A percentile compares a stretch with the other conserved stretches of the same genome.
These are phyloP conservation scores for Toxonevra muliebris DNA, from an alignment of 2,888 invertebrate genomes.

Conservation along the genomic window DNA sequence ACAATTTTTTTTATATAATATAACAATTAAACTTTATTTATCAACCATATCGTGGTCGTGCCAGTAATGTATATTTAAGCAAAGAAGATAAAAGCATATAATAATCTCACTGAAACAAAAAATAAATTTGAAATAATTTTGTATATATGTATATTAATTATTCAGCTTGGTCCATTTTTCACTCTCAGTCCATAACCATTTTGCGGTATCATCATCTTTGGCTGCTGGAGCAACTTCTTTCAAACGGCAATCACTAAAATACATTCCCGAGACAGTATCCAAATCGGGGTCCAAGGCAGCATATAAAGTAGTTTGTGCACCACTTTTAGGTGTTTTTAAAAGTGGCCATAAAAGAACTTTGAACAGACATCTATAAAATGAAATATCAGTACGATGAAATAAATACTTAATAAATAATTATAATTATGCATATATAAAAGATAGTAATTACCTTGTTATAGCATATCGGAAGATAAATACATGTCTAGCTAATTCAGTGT, in stretches of 20 bases:
- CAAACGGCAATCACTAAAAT: slow-evolving; percentile 71
- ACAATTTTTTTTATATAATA: too few species aligned
- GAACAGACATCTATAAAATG: slow-evolving; percentile 35
- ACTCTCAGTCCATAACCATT: slow-evolving; percentile 71
- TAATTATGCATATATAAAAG: neutral
- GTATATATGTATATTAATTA: neutral
- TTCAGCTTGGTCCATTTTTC: slow-evolving; percentile 57
- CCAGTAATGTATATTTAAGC: too few species aligned
- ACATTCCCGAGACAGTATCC: slow-evolving; percentile 54
- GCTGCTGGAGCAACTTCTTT: slow-evolving; percentile 68
- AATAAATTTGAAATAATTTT: neutral
- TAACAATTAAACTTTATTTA: too few species aligned
- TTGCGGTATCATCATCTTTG: slow-evolving; percentile 67
- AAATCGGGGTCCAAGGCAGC: slow-evolving; percentile 62
- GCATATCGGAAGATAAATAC: slow-evolving; percentile 71
- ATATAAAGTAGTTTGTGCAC: slow-evolving; percentile 62
- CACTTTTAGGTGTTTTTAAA: slow-evolving; percentile 56
- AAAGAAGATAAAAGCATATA: too few species aligned
- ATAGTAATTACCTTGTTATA: slow-evolving; percentile 32
- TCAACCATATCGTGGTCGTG: too few species aligned
- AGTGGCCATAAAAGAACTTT: slow-evolving; percentile 56
- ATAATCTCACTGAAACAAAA: too few species aligned
- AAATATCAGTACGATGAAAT: slow-evolving; percentile 17
- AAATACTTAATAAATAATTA: neutral
- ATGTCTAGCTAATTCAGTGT: slow-evolving; percentile 78